phyloP scores from a whole-genome alignment of 2,888 invertebrate genomes.

The Abscondita cerata region DNA sequence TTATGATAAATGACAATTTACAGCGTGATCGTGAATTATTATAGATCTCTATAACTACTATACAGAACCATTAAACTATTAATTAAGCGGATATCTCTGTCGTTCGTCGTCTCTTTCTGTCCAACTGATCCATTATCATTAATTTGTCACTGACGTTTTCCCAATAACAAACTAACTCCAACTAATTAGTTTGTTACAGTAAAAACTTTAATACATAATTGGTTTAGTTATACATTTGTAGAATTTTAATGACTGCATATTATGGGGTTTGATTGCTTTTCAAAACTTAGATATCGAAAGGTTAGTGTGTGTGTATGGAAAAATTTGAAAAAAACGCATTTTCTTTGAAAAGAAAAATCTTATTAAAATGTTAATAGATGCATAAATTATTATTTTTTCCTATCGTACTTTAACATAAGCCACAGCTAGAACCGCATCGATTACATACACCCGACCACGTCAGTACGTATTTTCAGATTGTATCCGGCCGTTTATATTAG shows the following conservation, averaged over 20 bases:
- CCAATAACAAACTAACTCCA: slow-evolving; percentile 28
- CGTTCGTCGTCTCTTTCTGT: slow-evolving; percentile 21
- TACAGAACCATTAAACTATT: slow-evolving; percentile 54
- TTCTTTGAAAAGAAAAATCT: too few species aligned
- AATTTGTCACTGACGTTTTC: slow-evolving; percentile 43
- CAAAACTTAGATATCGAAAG: neutral
- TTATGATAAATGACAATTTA: slow-evolving; percentile 58
- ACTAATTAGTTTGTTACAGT: slow-evolving; percentile 20
- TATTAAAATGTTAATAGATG: too few species aligned
- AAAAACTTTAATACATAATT: slow-evolving; percentile 26
- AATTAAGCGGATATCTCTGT: slow-evolving; percentile 48
- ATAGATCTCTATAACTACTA: slow-evolving; percentile 52
- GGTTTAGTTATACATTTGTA: slow-evolving; percentile 14
- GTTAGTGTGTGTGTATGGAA: neutral
- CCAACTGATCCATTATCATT: slow-evolving; percentile 49
- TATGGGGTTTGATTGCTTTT: neutral
- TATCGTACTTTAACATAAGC: slow-evolving; percentile 56
- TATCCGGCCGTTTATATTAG: slow-evolving; percentile 58
- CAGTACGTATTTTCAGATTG: slow-evolving; percentile 58
- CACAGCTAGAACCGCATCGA: slow-evolving; percentile 51
- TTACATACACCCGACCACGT: slow-evolving; percentile 52
- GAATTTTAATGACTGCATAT: slow-evolving; percentile 7
- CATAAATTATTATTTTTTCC: slow-evolving; percentile 21
- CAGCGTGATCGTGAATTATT: slow-evolving; percentile 56
- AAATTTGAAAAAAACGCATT: too few species aligned